Base-by-base conservation (phyloP, 1,140 invertebrate genomes). In the Phortica variegata region DNA sequence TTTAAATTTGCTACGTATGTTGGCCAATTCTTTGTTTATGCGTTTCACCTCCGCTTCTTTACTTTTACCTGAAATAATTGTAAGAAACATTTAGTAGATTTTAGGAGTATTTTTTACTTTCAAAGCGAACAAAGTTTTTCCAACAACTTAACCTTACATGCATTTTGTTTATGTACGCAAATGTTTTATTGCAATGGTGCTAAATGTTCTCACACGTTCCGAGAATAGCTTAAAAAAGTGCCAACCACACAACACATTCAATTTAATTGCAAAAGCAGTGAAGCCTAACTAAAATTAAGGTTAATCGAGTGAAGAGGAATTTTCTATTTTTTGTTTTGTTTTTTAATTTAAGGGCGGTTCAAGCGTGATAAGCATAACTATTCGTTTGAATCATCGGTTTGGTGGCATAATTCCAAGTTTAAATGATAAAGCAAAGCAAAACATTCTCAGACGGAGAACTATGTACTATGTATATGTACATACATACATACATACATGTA, bases 41-140 rank as follows among this genome's bases (percentile, higher is more conserved):
- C 97, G 85, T 78, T 99, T 99, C 56, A 99, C 91, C 84, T 99
- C 97, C 21, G 96, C 97, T 82, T 99, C 97, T 85, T 99, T 98
- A 78, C 96, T 99, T 85, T 98, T 98, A 79, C 91, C 91, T 94
- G 45, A 78, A 77, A 56, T 47, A 59, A 53, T 29, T 23, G 7
- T 12, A 49, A 23, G 10, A 48, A 13, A 39, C 20, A 47, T 43
- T 21, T 1, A 16, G 10, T 37, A 8, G 3, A 21, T 37, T 17
- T 13, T 3, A 16, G 15, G 3, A n/a, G 8, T 16, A 43, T 33
- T 19, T 44, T 29, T 29, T 29, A 29, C 12, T 29, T 29, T 7
- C 6, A 29, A 29, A 29, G 12, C 6, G 12, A 29, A 29, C 6
- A 29, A 29, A 29, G 12, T 29, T 29, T 29, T 12, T 7, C 26